Conservation (phyloP, 2,888 invertebrate species). For the Caenorhabditis becei region DNA sequence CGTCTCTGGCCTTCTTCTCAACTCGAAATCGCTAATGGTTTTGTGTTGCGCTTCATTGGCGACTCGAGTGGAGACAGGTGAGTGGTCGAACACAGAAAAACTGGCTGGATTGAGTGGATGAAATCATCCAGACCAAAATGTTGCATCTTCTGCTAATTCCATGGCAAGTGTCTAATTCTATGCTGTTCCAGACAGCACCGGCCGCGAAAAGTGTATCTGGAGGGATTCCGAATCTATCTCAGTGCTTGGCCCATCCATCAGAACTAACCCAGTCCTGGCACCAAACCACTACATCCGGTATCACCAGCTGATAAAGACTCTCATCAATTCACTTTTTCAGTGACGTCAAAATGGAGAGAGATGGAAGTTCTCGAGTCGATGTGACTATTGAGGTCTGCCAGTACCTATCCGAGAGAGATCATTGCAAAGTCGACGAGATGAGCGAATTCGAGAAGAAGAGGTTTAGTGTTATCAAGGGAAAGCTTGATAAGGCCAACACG, state of each 20-base stretch:
- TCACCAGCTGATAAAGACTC: background rate
- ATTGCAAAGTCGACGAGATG: constrained; percentile 71
- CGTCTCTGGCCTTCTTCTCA: constrained; percentile 79
- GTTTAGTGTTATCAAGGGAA: constrained; percentile 65
- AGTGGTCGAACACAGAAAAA: constrained; percentile 12
- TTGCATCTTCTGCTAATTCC: too few species aligned
- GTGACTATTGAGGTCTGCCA: constrained; percentile 73
- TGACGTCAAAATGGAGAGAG: constrained; percentile 70
- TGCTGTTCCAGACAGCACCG: constrained; percentile 65
- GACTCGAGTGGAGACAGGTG: constrained; percentile 75
- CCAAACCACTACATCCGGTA: constrained; percentile 74
- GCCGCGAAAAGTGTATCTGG: constrained; percentile 74
- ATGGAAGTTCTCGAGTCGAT: constrained; percentile 72
- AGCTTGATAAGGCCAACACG: constrained; percentile 60
- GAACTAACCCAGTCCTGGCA: constrained; percentile 74
- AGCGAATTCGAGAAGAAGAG: constrained; percentile 65
- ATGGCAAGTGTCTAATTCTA: too few species aligned
- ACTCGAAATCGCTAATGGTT: constrained; percentile 75
- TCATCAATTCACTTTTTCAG: constrained; percentile 38
- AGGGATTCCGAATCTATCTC: constrained; percentile 72
- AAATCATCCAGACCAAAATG: constrained; percentile 37
- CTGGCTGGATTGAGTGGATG: constrained; percentile 15
- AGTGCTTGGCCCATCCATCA: constrained; percentile 71
- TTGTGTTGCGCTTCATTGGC: constrained; percentile 80
- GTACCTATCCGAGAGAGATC: constrained; percentile 68